Percentiles rank a stretch among this genome's conserved stretches.
Conservation (phyloP, 1,140 invertebrate species). For the Paraescarpia echinospica region DNA sequence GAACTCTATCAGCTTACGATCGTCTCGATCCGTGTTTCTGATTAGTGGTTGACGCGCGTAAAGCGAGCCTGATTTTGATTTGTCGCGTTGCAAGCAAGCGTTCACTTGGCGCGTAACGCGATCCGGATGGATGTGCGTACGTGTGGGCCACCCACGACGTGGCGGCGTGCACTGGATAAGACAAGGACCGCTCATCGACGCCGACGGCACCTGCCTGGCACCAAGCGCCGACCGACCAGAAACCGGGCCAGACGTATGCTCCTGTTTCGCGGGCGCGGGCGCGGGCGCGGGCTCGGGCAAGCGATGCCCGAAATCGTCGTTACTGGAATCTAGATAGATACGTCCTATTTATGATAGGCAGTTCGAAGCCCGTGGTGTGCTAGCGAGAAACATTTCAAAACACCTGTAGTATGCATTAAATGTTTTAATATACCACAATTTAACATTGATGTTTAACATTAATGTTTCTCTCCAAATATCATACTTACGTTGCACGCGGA, state of each 20-base stretch:
- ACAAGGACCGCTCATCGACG: background rate
- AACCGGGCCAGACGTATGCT: background rate
- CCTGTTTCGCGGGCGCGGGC: background rate
- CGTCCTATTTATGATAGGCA: background rate
- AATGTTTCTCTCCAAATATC: background rate
- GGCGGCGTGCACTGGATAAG: background rate
- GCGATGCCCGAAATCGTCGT: background rate
- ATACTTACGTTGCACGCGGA: background rate
- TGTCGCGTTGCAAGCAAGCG: background rate
- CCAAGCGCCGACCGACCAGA: background rate
- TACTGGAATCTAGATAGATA: background rate
- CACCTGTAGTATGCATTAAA: background rate
- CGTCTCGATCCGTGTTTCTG: background rate
- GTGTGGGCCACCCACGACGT: background rate
- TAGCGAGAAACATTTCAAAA: background rate
- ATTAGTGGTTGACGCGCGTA: background rate
- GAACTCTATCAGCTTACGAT: background rate
- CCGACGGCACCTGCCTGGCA: background rate
- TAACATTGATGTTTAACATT: too few relatives aligned
- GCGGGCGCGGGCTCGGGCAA: background rate
- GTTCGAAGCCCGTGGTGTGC: background rate
- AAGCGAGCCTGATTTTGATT: constrained; percentile 5
- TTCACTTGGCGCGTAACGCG: background rate
- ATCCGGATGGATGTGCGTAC: background rate
- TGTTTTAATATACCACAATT: too few relatives aligned